Evolutionary conservation across 2,797 vertebrate genomes (phyloP).

Genomic region (Lacerta agilis): DNA sequence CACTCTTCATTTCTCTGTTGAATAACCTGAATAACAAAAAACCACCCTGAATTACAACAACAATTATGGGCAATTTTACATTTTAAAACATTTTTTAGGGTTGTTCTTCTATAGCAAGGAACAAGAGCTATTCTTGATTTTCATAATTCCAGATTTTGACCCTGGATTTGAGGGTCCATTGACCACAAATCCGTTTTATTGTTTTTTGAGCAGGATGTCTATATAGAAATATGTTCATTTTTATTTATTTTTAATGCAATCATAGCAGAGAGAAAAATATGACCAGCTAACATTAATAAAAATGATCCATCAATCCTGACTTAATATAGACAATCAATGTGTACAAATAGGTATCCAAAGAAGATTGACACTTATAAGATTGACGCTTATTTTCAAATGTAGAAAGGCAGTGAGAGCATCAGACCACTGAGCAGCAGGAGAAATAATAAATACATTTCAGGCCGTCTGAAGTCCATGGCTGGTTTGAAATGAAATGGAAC

Average conservation of each 20-base stretch:
- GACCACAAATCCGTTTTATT: background rate
- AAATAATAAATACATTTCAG: no score
- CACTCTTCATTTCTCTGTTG: constrained; percentile 96
- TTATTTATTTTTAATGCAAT: background rate
- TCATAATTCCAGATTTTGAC: background rate
- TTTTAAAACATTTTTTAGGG: background rate
- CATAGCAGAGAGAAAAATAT: background rate
- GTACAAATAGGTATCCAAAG: no score
- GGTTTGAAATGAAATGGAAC: background rate
- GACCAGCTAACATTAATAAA: no score
- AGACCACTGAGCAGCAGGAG: no score
- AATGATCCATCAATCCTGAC: no score
- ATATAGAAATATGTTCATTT: background rate
- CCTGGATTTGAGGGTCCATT: background rate
- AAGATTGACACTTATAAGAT: no score
- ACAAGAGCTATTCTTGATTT: background rate
- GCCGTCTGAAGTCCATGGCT: background rate
- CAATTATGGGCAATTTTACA: background rate
- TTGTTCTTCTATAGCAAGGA: constrained; percentile 9
- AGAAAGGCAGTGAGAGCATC: no score
- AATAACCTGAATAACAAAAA: constrained; percentile 84
- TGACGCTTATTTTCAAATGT: no score
- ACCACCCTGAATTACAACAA: background rate
- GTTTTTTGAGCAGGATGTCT: background rate
- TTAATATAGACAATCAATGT: no score